Base-by-base conservation (phyloP, 1,140 invertebrate species). In the Ceratina calcarata region DNA sequence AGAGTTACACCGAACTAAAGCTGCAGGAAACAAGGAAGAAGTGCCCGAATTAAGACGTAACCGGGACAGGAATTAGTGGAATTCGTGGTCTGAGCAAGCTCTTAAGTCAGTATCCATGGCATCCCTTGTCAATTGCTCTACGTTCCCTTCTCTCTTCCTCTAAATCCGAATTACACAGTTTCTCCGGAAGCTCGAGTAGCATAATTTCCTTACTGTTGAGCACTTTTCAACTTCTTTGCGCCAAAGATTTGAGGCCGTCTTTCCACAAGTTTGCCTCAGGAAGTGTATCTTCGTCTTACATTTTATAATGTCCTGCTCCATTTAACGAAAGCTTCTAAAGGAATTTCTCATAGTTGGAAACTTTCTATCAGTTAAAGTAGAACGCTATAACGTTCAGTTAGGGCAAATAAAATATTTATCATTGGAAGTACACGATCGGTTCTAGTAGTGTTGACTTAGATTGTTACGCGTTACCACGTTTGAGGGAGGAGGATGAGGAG, bases 81-180 rank as follows among this genome's bases (percentile, higher is more conserved):
- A 53, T 68, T 68, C 66, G 66, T 15, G 66, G 66, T 68, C 66
- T 53, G 18, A 68, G 66, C 45, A n/a, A 24, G 49, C 49, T 22
- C 22, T 70, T 70, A 57, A 70, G 24, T 70, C n/a, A 57, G 18
- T 20, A 15, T 18, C 32, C 13, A 18, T 1, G 6, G 53, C 57
- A 24, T 27, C 20, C 22, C 51, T 69, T 55, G 24, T 69, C 18
- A 13, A 22, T 32, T 10, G 67, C 27, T 57, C 51, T 15, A 70
- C 57, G 49, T 53, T 53, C 20, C 45, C 51, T 53, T 12, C 24
- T 16, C 10, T 16, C 18, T 13, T 12, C 15, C 22, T 13, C 27
- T 70, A 55, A 57, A 0, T 45, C 37, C 6, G 27, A 70, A 32
- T 58, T 57, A 58, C 22, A 32, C 51, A 18, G 66, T 18, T 27